Conservation (phyloP, 2,113 vertebrate species). For the Triplophysa siluroides region DNA sequence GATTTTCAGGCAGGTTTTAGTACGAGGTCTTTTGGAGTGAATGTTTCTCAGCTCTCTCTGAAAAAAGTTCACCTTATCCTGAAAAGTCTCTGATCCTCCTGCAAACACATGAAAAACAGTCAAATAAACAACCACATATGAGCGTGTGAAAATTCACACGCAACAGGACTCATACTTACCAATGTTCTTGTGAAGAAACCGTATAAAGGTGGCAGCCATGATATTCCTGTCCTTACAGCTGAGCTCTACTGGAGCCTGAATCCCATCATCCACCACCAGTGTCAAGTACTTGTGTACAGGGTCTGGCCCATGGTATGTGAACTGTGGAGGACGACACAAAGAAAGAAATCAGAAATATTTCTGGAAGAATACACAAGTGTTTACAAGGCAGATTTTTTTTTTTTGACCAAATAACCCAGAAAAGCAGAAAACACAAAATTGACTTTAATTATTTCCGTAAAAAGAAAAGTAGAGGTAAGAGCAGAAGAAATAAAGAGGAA, state of each 20-base stretch:
- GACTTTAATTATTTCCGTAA: neutral
- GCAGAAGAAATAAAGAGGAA: neutral
- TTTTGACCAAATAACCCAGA: neutral
- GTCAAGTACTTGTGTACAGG: conserved; percentile 94
- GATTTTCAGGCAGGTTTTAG: conserved; percentile 93
- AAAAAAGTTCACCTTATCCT: conserved; percentile 98
- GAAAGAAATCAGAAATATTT: neutral
- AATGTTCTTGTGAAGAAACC: conserved; percentile 97
- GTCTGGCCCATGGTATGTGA: conserved; percentile 93
- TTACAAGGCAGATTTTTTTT: neutral
- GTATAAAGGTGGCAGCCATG: conserved; percentile 97
- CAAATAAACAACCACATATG: neutral
- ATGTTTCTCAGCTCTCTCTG: conserved; percentile 93
- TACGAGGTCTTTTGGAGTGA: conserved; percentile 92
- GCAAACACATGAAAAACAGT: neutral
- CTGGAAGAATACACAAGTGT: neutral
- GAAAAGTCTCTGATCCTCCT: conserved; percentile 98
- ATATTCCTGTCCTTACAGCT: conserved; percentile 99
- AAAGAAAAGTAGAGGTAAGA: neutral
- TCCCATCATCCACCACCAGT: conserved; percentile 95
- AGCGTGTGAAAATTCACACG: neutral
- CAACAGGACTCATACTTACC: conserved; percentile 73
- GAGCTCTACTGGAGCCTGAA: conserved; percentile 96
- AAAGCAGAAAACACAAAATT: neutral
- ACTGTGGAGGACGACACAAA: conserved; percentile 71